Percentiles rank a stretch among this genome's conserved stretches.
These are phyloP conservation scores for Melanotaenia boesemani DNA, from an alignment of 2,797 vertebrate genomes.

Conservation along the genomic window DNA sequence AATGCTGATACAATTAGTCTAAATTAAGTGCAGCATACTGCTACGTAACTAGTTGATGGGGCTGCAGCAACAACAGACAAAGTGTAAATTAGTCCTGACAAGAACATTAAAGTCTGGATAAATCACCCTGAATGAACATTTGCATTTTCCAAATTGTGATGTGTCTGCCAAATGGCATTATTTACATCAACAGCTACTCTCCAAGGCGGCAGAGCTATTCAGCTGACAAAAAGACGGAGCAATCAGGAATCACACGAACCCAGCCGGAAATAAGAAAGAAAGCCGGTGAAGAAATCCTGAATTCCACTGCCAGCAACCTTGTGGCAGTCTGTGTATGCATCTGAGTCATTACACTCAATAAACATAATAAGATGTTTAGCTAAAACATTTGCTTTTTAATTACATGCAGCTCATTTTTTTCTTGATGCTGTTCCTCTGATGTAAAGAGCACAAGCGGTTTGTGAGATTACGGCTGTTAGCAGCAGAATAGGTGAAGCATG, in stretches of 20 bases:
- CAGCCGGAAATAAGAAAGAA: not conserved
- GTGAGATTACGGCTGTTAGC: conserved; percentile 48
- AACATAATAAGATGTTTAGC: conserved; percentile 63
- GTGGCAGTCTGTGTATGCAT: conserved; percentile 45
- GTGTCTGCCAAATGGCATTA: conserved; percentile 59
- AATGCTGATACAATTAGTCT: conserved; percentile 57
- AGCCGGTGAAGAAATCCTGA: conserved; percentile 24
- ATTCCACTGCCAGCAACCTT: conserved; percentile 47
- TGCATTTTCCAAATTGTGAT: conserved; percentile 53
- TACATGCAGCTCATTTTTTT: conserved; percentile 39
- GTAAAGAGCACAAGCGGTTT: conserved; percentile 43
- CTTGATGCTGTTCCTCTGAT: not conserved
- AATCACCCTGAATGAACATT: conserved; percentile 65
- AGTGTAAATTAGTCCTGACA: conserved; percentile 62
- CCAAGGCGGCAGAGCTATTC: conserved; percentile 43
- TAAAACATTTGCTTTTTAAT: conserved; percentile 55
- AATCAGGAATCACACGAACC: conserved; percentile 56
- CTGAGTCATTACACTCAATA: conserved; percentile 50
- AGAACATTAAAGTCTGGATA: conserved; percentile 66
- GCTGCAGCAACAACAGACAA: conserved; percentile 35
- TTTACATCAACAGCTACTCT: conserved; percentile 60
- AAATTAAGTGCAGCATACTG: conserved; percentile 45
- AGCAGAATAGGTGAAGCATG: conserved; percentile 24
- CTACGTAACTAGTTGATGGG: conserved; percentile 33
- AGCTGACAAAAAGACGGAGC: conserved; percentile 49